Conservation (phyloP, 2,113 vertebrate genomes). For the Tragulus kanchil region DNA sequence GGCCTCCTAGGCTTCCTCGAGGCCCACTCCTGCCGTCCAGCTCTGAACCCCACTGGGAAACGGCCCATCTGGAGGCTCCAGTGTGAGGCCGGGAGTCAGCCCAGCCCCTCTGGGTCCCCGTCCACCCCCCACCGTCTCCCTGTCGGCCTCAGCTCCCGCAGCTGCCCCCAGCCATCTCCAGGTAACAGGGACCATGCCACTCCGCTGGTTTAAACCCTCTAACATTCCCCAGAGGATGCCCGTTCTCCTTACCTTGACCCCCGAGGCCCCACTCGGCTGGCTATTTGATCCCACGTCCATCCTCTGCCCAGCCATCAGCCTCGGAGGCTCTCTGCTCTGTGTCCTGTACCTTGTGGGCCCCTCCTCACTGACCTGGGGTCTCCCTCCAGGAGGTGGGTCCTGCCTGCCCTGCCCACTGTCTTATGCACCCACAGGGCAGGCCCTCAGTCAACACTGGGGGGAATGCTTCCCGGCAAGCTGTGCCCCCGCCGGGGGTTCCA, state of each 20-base stretch:
- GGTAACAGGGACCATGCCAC: neutral
- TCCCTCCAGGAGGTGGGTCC: neutral
- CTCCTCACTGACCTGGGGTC: neutral
- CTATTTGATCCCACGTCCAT: neutral
- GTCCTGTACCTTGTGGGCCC: fast-evolving
- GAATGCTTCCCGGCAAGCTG: fast-evolving
- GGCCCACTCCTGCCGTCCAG: fast-evolving
- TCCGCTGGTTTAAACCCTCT: neutral
- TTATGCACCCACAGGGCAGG: neutral
- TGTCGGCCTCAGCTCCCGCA: fast-evolving
- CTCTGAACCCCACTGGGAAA: neutral
- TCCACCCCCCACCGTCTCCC: too few species aligned
- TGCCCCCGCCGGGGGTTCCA: neutral
- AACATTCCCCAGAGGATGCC: neutral
- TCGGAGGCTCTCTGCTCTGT: too few species aligned
- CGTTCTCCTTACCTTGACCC: neutral
- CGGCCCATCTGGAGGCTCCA: fast-evolving
- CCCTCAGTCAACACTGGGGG: fast-evolving
- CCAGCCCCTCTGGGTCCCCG: neutral
- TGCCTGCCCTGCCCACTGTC: neutral
- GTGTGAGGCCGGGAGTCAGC: neutral
- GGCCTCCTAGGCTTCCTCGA: neutral
- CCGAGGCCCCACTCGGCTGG: neutral
- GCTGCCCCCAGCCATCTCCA: neutral
- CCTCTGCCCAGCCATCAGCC: neutral